phyloP scores from a whole-genome alignment of 23 tunicate genomes.

The Clavelina lepadiformis region DNA sequence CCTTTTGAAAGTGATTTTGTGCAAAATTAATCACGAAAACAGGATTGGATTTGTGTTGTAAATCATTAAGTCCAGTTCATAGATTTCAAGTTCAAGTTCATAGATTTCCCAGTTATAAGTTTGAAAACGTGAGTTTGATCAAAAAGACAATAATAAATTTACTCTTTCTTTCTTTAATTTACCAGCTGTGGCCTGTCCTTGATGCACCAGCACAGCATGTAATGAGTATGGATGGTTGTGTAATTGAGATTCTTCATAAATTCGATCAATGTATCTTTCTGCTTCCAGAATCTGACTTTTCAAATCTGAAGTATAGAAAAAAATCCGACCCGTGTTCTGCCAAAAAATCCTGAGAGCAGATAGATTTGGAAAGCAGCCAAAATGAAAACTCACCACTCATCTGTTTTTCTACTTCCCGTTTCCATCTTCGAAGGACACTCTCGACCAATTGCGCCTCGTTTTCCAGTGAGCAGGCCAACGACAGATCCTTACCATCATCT shows the following conservation, averaged over 20 bases:
- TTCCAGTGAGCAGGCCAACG: background rate
- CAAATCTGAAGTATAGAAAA: conserved; percentile 17
- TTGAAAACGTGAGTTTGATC: too few species aligned
- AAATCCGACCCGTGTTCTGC: too few species aligned
- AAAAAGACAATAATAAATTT: too few species aligned
- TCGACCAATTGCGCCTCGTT: conserved; percentile 25
- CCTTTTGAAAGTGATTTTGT: conserved; percentile 11
- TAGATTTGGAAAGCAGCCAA: too few species aligned
- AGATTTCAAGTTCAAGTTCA: too few species aligned
- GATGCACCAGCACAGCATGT: conserved; percentile 63
- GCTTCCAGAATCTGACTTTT: conserved; percentile 5
- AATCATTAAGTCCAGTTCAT: too few species aligned
- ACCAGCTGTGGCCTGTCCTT: conserved; percentile 57
- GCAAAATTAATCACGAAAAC: too few species aligned
- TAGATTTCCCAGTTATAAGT: too few species aligned
- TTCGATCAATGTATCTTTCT: conserved; percentile 15
- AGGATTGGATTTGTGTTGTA: too few species aligned
- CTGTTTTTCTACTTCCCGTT: conserved; percentile 17
- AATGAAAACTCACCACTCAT: conserved; percentile 28
- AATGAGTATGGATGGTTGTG: conserved; percentile 25
- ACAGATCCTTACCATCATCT: background rate
- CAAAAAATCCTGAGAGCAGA: too few species aligned
- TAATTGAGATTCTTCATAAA: conserved; percentile 29
- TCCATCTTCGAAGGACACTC: conserved; percentile 17
- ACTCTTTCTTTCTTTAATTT: too few species aligned